Percentiles rank a stretch among this genome's conserved stretches.
Evolutionary conservation across 2,797 vertebrate species (phyloP).

Genomic region (Pipistrellus pygmaeus): DNA sequence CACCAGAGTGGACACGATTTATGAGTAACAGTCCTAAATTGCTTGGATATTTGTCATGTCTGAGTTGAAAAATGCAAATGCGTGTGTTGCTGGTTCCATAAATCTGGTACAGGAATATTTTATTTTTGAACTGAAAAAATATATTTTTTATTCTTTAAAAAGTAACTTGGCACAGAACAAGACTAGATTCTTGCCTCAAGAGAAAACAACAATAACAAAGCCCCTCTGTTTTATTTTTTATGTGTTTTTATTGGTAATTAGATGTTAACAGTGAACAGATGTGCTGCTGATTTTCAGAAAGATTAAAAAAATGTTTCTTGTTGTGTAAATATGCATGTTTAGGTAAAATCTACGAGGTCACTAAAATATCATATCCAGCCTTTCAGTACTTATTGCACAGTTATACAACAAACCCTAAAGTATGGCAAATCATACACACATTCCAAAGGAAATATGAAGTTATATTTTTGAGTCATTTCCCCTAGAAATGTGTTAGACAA

Average conservation of each 20-base stretch:
- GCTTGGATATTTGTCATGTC: conserved; percentile 69
- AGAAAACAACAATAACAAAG: conserved; percentile 23
- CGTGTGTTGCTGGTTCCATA: conserved; percentile 36
- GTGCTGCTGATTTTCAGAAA: conserved; percentile 40
- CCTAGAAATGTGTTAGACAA: conserved; percentile 54
- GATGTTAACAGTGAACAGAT: conserved; percentile 41
- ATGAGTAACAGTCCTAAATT: conserved; percentile 70
- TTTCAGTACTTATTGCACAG: conserved; percentile 56
- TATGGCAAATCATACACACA: neutral
- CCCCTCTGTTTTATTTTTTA: neutral
- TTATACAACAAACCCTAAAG: conserved; percentile 32
- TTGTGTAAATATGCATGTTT: neutral
- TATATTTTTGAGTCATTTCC: conserved; percentile 14
- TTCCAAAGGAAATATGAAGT: conserved; percentile 55
- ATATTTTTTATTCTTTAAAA: conserved; percentile 54
- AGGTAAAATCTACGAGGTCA: conserved; percentile 40
- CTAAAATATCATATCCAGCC: conserved; percentile 35
- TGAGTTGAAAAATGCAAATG: conserved; percentile 77
- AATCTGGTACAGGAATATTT: conserved; percentile 62
- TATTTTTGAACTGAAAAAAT: conserved; percentile 61
- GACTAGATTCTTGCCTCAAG: conserved; percentile 1
- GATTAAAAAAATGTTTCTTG: neutral
- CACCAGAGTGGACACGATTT: conserved; percentile 70
- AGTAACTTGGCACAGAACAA: conserved; percentile 50
- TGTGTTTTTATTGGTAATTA: conserved; percentile 23